Evolutionary conservation across 2,888 invertebrate genomes (phyloP).

Genomic region (Tetragnatha montana): DNA sequence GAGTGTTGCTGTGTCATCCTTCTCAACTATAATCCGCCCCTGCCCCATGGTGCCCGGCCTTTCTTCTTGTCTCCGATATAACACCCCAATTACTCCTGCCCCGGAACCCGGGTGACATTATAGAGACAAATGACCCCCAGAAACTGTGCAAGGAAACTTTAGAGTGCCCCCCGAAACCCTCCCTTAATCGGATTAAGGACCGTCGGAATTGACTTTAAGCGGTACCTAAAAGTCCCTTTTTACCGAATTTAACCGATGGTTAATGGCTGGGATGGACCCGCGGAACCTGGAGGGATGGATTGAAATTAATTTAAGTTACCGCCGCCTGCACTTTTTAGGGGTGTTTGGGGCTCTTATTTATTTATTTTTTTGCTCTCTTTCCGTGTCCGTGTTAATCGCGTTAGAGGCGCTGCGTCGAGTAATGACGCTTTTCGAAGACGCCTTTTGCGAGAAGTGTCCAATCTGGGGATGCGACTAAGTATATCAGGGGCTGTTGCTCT

Average conservation of each 20-base stretch:
- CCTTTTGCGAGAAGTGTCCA: not conserved
- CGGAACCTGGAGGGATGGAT: slow-evolving; percentile 36
- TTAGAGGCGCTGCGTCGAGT: slow-evolving; percentile 36
- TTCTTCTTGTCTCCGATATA: slow-evolving; percentile 30
- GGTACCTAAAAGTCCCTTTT: slow-evolving; percentile 62
- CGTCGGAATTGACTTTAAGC: slow-evolving; percentile 59
- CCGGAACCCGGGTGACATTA: not conserved
- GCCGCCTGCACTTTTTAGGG: slow-evolving; percentile 55
- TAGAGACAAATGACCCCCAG: slow-evolving; percentile 16
- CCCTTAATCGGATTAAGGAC: slow-evolving; percentile 52
- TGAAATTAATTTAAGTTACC: slow-evolving; percentile 66
- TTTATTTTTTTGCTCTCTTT: slow-evolving; percentile 2
- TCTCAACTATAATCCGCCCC: not conserved
- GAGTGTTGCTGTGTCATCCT: not conserved
- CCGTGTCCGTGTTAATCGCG: slow-evolving; percentile 55
- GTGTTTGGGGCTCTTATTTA: slow-evolving; percentile 10
- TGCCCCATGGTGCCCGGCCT: not conserved
- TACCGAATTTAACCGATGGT: slow-evolving; percentile 64
- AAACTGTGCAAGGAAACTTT: slow-evolving; percentile 41
- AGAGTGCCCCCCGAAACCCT: slow-evolving; percentile 55
- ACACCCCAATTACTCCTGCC: slow-evolving; percentile 45
- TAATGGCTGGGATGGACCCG: slow-evolving; percentile 56
- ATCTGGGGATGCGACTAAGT: not conserved
- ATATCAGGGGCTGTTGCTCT: not conserved
- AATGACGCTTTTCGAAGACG: slow-evolving; percentile 29